These are phyloP conservation scores for Sminthopsis crassicaudata DNA, from an alignment of 2,113 vertebrate genomes.

Conservation along the genomic window DNA sequence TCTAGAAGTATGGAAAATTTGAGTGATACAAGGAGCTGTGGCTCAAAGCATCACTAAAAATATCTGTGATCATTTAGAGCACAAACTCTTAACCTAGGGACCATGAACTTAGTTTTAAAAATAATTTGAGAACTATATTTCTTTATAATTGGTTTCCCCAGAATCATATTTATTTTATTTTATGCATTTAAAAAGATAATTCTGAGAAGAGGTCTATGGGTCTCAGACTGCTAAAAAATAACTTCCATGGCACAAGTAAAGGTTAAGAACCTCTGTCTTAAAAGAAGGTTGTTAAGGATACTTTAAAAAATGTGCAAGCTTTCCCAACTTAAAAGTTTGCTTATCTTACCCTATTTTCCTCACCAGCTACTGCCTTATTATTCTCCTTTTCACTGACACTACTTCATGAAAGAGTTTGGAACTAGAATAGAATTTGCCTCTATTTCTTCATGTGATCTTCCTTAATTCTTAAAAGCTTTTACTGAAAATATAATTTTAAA, in stretches of 20 bases:
- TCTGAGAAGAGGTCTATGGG: background rate
- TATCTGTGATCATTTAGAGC: background rate
- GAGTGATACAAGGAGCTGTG: background rate
- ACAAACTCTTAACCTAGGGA: background rate
- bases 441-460: background rate
- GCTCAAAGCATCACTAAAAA: background rate
- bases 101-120: background rate
- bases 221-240: background rate
- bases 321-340: background rate
- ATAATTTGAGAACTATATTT: background rate
- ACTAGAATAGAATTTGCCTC: background rate
- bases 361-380: background rate
- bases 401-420: background rate
- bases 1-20: background rate
- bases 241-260: background rate
- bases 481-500: background rate
- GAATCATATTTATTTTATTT: background rate
- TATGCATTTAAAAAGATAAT: background rate
- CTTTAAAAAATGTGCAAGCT: background rate
- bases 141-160: background rate
- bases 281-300: background rate
- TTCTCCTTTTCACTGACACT: background rate
- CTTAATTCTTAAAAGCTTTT: background rate
- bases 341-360: background rate
- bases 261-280: background rate